Conservation (phyloP, 1,140 invertebrate species). For the Uloborus diversus region DNA sequence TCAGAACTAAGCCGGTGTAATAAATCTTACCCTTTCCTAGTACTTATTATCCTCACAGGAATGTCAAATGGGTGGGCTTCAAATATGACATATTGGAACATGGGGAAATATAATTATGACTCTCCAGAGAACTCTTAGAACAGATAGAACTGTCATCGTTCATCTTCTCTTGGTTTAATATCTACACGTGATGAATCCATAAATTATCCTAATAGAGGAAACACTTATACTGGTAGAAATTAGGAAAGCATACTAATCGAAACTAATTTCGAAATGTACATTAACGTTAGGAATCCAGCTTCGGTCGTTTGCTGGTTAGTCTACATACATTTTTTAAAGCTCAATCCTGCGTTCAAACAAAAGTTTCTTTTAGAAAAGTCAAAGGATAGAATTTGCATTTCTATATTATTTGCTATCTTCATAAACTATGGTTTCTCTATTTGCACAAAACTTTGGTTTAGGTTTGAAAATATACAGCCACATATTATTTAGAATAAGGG, state of each 20-base stretch:
- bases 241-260: background rate
- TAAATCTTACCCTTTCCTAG: constrained; percentile 5
- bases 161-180: background rate
- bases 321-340: too few species aligned
- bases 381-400: too few species aligned
- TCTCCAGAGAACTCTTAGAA: background rate
- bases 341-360: too few species aligned
- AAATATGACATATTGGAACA: constrained; percentile 42
- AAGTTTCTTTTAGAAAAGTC: too few species aligned
- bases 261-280: too few species aligned
- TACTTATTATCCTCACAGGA: constrained; percentile 33
- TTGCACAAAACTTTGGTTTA: too few species aligned
- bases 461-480: too few species aligned
- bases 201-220: background rate
- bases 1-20: background rate
- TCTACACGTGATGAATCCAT: background rate
- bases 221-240: background rate
- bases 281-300: too few species aligned
- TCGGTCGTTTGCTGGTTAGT: too few species aligned
- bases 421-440: too few species aligned
- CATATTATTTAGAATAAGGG: too few species aligned
- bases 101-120: constrained; percentile 29
- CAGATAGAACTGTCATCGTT: background rate
- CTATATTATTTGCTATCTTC: too few species aligned
- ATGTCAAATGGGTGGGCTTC: constrained; percentile 25